Evolutionary conservation across 2,888 invertebrate species (phyloP).

Genomic region (Spilarctia lutea): DNA sequence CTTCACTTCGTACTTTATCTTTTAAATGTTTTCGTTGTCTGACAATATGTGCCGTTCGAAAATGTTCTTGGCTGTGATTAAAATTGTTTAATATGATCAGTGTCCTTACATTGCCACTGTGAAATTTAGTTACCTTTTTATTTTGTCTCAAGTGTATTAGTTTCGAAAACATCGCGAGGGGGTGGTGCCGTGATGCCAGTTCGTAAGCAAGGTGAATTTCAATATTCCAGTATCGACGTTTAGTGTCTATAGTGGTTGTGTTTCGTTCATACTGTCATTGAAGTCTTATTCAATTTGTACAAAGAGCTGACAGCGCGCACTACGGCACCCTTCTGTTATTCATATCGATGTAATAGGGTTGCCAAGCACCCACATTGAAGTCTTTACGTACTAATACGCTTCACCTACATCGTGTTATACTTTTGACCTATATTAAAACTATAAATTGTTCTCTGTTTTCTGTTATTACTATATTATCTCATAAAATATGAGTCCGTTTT

Average conservation of each 20-base stretch:
- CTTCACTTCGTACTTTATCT: constrained; percentile 70
- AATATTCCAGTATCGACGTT: constrained; percentile 48
- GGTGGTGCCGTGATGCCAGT: constrained; percentile 89
- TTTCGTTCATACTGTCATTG: constrained; percentile 44
- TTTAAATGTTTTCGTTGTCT: constrained; percentile 82
- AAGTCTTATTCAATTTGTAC: constrained; percentile 52
- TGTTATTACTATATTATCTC: constrained; percentile 28
- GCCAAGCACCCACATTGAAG: constrained; percentile 52
- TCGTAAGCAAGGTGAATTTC: constrained; percentile 90
- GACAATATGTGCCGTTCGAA: constrained; percentile 73
- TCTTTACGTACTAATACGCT: constrained; percentile 24
- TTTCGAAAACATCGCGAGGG: constrained; percentile 80
- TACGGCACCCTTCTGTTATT: constrained; percentile 66
- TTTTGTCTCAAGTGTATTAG: constrained; percentile 71
- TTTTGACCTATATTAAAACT: constrained; percentile 33
- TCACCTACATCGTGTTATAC: constrained; percentile 20
- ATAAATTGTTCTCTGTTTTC: constrained; percentile 26
- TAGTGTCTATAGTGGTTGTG: constrained; percentile 34
- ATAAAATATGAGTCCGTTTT: constrained; percentile 36
- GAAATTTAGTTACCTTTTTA: constrained; percentile 73
- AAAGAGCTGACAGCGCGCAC: constrained; percentile 58
- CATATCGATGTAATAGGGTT: constrained; percentile 67
- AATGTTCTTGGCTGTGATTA: constrained; percentile 73
- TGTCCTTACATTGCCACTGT: constrained; percentile 62
- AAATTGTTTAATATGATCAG: constrained; percentile 77